Conservation (phyloP, 2,888 invertebrate species). For the Rhaphigaster nebulosa region DNA sequence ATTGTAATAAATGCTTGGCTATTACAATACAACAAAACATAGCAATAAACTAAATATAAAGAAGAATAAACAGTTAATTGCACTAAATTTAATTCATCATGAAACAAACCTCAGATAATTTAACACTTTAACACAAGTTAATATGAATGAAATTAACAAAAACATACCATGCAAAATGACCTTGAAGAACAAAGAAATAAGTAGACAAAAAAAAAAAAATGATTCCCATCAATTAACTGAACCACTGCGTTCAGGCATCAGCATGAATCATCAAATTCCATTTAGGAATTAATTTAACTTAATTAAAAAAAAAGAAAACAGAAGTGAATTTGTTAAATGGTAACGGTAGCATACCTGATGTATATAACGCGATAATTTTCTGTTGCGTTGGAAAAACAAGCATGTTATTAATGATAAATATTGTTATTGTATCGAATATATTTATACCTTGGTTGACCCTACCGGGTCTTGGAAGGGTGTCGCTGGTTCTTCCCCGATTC, state of each 20-base stretch:
- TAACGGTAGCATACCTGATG: background rate
- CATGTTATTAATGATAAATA: background rate
- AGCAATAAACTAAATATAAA: background rate
- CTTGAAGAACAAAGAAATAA: conserved; percentile 43
- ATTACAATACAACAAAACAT: background rate
- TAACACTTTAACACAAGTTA: no score
- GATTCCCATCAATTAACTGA: conserved; percentile 22
- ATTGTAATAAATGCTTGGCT: background rate
- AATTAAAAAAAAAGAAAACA: background rate
- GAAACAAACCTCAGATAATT: no score
- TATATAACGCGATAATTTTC: background rate
- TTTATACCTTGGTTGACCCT: conserved; percentile 54
- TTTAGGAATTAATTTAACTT: background rate
- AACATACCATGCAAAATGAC: background rate
- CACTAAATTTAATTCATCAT: background rate
- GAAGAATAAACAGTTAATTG: background rate
- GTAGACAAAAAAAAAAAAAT: conserved; percentile 1
- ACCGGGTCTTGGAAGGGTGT: conserved; percentile 51
- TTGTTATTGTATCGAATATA: background rate
- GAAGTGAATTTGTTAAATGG: background rate
- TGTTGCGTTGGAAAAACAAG: background rate
- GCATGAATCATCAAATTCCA: background rate
- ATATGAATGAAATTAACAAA: background rate
- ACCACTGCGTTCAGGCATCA: background rate
- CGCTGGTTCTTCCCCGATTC: conserved; percentile 52